Evolutionary conservation across 64 coral and sea anemone species (phyloP), one percentile per base, ranked within the genome.

Genomic region (Anthopleura sola): DNA sequence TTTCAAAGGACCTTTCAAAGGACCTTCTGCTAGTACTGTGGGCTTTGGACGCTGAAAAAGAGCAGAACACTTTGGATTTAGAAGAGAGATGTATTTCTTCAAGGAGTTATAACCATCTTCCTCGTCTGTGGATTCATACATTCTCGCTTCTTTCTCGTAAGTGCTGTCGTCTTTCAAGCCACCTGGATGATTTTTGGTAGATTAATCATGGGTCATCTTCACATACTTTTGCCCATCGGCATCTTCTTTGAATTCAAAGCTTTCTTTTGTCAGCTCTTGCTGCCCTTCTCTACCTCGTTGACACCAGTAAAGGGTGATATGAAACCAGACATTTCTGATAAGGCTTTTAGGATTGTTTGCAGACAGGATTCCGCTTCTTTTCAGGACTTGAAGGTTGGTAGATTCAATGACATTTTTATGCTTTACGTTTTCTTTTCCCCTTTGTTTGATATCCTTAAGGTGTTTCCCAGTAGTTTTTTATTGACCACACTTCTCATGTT

Each of bases 281-380:
- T 93, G 86, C 49, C 86, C 91, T 93, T 93, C 91, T 58, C 82
- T 49, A 6, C 91, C 86, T 49, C 82, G 39, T 60, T 86, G 66
- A 56, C 91, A 88, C 82, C 91, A 93, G n/a, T 58, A 88, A 48
- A 93, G 75, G 33, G 75, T 64, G 23, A 84, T 79, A 34, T 92
- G 78, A 48, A 92, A 92, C 91, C 86, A 93, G 21, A 68, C 86
- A 62, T 93, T 93, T 89, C 75, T 62, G 23, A 86, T 19, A 23
- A 93, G 83, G 18, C 36, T 47, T 24, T 37, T 46, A 16, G 92
- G 92, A 71, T 81, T 80, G 24, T 60, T 54, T 39, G 79, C 49
- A 36, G 33, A 38, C 19, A 93, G 50, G 28, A 85, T 68, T 69
- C 57, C 55, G 54, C 82, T 74, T 19, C 49, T 82, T 86, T 85